Conservation (phyloP, 2,797 vertebrate species). For the Schizopygopsis pylzovi region DNA sequence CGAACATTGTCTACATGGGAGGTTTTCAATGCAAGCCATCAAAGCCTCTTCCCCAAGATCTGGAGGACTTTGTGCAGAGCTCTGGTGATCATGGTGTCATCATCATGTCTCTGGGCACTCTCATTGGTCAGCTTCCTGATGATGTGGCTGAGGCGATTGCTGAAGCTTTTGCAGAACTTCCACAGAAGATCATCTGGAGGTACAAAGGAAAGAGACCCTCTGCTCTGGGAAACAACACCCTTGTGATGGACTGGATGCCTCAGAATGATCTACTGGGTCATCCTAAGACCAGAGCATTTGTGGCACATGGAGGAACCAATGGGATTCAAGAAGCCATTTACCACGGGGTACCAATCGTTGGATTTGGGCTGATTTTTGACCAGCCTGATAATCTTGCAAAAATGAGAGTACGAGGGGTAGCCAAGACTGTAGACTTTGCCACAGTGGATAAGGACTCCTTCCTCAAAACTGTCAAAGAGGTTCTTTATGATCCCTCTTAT, state of each 20-base stretch:
- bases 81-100: conserved; percentile 68
- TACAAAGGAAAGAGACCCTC: conserved; percentile 59
- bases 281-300: conserved; percentile 62
- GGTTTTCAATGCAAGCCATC: conserved; percentile 68
- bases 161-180: conserved; percentile 61
- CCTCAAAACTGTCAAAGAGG: conserved; percentile 55
- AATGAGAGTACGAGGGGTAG: conserved; percentile 58
- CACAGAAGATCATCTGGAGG: conserved; percentile 65
- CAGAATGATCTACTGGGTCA: conserved; percentile 68
- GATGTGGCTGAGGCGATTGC: conserved; percentile 59
- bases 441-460: conserved; percentile 55
- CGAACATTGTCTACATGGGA: conserved; percentile 67
- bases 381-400: conserved; percentile 65
- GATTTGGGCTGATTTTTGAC: conserved; percentile 64
- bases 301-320: conserved; percentile 66
- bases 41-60: conserved; percentile 62
- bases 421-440: conserved; percentile 53
- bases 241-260: conserved; percentile 66
- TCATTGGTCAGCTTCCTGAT: conserved; percentile 53
- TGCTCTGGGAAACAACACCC: conserved; percentile 64
- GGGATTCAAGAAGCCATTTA: conserved; percentile 67
- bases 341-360: conserved; percentile 63
- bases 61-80: conserved; percentile 68
- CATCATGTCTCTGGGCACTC: conserved; percentile 68
- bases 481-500: conserved; percentile 62